A percentile compares a stretch with the other conserved stretches of the same genome.
Evolutionary conservation across 2,888 invertebrate species (phyloP).

Genomic region (Chelonus formosanus): DNA sequence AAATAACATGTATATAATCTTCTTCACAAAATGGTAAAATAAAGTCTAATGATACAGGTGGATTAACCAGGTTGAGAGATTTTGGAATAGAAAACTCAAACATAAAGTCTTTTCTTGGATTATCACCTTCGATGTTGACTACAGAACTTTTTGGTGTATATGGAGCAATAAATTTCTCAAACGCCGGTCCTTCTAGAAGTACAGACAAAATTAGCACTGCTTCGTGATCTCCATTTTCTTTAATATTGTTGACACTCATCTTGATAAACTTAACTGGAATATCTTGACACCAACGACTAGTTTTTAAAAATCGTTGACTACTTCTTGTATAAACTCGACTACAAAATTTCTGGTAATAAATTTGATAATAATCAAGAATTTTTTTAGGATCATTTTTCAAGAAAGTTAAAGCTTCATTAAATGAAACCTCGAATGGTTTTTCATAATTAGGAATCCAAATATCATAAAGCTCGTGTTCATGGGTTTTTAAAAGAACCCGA

Average conservation of each 20-base stretch:
- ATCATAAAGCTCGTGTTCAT: too few relatives aligned
- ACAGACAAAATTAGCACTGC: slow-evolving; percentile 42
- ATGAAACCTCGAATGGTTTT: slow-evolving; percentile 36
- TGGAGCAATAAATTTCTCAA: slow-evolving; percentile 44
- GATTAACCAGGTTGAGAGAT: slow-evolving; percentile 47
- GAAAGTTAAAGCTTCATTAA: slow-evolving; percentile 19
- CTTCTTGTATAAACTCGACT: rapidly evolving
- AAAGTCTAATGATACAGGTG: slow-evolving; percentile 51
- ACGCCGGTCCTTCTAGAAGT: slow-evolving; percentile 44
- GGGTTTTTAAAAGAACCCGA: too few relatives aligned
- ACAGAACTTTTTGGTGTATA: slow-evolving; percentile 43
- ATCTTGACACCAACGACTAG: slow-evolving; percentile 52
- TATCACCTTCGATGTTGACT: slow-evolving; percentile 38
- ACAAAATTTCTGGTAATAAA: slow-evolving; percentile 33
- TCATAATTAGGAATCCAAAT: too few relatives aligned
- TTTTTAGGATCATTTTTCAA: slow-evolving; percentile 29
- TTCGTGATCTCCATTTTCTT: slow-evolving; percentile 8
- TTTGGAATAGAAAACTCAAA: slow-evolving; percentile 20
- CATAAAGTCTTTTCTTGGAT: slow-evolving; percentile 35
- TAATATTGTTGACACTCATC: neutral
- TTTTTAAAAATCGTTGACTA: slow-evolving; percentile 44
- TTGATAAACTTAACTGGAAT: slow-evolving; percentile 50
- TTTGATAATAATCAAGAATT: slow-evolving; percentile 38
- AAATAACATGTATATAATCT: slow-evolving; percentile 46
- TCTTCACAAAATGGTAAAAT: slow-evolving; percentile 43